Percentiles rank a stretch among this genome's conserved stretches.
These are phyloP conservation scores for Petrolisthes manimaculis DNA, from an alignment of 2,888 invertebrate genomes.

Conservation along the genomic window DNA sequence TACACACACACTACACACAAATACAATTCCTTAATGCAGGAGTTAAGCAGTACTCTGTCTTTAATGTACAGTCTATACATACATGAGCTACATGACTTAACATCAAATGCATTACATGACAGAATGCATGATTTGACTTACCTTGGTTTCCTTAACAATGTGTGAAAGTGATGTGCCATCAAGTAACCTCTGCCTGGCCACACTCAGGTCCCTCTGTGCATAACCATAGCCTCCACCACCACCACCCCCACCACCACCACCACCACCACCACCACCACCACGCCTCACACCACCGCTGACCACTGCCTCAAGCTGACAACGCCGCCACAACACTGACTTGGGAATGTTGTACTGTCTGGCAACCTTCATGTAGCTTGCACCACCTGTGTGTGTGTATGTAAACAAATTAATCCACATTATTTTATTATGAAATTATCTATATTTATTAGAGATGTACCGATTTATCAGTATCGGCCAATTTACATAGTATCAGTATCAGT, in stretches of 20 bases:
- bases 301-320: constrained; percentile 33
- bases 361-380: constrained; percentile 53
- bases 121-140: not conserved
- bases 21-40: too few relatives aligned
- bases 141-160: constrained; percentile 43
- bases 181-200: constrained; percentile 36
- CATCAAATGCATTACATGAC: too few relatives aligned
- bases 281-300: not conserved
- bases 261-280: not conserved
- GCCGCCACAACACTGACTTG: constrained; percentile 49
- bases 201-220: constrained; percentile 6
- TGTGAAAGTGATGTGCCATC: constrained; percentile 31
- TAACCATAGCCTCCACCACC: constrained; percentile 27
- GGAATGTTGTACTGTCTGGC: constrained; percentile 51
- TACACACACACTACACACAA: too few relatives aligned
- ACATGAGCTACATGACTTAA: too few relatives aligned
- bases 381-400: constrained; percentile 27
- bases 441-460: too few relatives aligned
- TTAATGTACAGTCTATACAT: too few relatives aligned
- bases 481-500: too few relatives aligned
- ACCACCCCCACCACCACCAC: not conserved
- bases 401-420: too few relatives aligned
- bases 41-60: too few relatives aligned
- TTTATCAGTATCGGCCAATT: too few relatives aligned
- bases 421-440: too few relatives aligned